Percentiles rank a stretch among this genome's conserved stretches.
These are phyloP conservation scores for Tyto alba DNA, from an alignment of 2,113 vertebrate species.

Conservation along the genomic window DNA sequence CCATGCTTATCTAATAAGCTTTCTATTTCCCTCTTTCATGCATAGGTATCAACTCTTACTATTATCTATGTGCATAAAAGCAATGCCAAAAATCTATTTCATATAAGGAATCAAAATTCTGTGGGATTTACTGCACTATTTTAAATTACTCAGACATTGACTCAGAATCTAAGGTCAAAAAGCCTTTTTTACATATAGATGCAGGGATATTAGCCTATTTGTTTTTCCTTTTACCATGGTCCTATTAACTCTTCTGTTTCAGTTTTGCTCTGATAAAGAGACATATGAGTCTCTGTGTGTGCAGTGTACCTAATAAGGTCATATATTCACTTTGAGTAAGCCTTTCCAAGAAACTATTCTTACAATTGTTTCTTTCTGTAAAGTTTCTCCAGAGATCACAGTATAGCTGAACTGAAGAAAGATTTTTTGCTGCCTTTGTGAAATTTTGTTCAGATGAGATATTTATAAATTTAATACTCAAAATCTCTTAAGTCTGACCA, in stretches of 20 bases:
- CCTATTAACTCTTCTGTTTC: not conserved
- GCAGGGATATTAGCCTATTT: not conserved
- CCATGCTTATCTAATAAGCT: not conserved
- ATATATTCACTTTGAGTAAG: not conserved
- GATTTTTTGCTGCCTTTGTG: not conserved
- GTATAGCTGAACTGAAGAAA: not conserved
- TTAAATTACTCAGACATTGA: not conserved
- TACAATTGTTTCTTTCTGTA: not conserved
- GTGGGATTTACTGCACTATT: not conserved
- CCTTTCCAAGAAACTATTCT: not conserved
- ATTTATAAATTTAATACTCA: not conserved
- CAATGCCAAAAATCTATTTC: not conserved
- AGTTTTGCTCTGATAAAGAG: not conserved
- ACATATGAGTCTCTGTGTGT: not conserved
- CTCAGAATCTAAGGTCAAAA: not conserved
- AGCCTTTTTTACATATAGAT: not conserved
- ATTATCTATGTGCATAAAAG: not conserved
- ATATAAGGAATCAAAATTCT: not conserved
- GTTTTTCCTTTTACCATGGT: not conserved
- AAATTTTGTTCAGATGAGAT: not conserved
- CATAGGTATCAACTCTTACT: not conserved
- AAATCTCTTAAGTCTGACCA: not conserved
- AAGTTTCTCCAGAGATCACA: not conserved
- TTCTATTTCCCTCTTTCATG: not conserved
- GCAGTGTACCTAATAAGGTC: not conserved